Percentiles rank a stretch among this genome's conserved stretches.
Evolutionary conservation across 2,797 vertebrate genomes (phyloP).

Genomic region (Scyliorhinus canicula): DNA sequence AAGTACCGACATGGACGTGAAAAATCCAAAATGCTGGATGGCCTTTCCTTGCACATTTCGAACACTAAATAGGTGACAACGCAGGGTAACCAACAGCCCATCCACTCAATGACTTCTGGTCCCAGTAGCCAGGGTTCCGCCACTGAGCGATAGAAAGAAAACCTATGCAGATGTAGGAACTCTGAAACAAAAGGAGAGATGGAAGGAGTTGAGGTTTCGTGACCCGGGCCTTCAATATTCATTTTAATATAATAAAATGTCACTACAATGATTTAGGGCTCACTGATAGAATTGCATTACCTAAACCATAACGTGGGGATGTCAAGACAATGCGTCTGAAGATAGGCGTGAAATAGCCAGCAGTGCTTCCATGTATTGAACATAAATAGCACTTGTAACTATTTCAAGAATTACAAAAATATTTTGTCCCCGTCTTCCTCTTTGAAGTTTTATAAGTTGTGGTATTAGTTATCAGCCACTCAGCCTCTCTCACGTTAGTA

Average conservation of each 20-base stretch:
- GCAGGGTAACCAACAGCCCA: background rate
- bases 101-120: background rate
- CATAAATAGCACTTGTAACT: background rate
- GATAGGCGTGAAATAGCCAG: background rate
- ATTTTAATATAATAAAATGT: background rate
- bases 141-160: background rate
- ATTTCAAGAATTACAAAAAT: background rate
- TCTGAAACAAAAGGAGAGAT: background rate
- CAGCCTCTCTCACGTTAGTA: background rate
- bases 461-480: background rate
- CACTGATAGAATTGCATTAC: background rate
- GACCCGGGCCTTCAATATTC: background rate
- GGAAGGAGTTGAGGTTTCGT: background rate
- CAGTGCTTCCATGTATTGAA: too few species aligned
- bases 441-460: background rate
- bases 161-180: background rate
- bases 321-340: background rate
- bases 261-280: background rate
- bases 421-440: background rate
- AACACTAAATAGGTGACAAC: background rate
- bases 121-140: background rate
- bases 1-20: background rate
- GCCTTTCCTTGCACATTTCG: too few species aligned
- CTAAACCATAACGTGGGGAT: background rate
- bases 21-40: background rate